Base-by-base conservation (phyloP, 2,113 vertebrate species). In the Anhinga rufa region DNA sequence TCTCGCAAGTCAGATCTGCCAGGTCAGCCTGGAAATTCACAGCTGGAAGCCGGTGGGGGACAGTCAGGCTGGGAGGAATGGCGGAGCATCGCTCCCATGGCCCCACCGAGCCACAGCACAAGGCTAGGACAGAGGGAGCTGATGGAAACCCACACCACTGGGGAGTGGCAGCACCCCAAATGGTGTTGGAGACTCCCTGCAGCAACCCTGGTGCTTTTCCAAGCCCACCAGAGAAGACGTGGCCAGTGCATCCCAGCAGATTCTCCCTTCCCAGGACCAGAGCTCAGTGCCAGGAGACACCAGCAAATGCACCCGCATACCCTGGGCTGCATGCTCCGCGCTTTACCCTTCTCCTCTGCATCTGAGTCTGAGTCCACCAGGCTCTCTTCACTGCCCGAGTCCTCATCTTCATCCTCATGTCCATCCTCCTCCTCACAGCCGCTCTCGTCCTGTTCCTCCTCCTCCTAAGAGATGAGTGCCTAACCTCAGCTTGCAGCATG, bases 1-100 rank as follows among this genome's bases (percentile, higher is more conserved):
- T 99, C 98, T 99, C 99, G 3, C 99, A 99, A 0, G 99, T 99
- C 97, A 99, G 95, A 96, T 99, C 99, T 0, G 99, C 99, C 95
- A 99, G 97, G 96, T 99, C 99, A 0, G 98, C 99, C 97, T 99
- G 99, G 95, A 99, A 98, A 97, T 99, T 99, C 93, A 98, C 97
- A 2, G 98, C 99, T 99, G 97, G 68, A 62, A 58, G 34, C 28
- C 75, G 1, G 70, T 29, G 61, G 61, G 54, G 12, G 26, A 49
- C 22, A 77, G 74, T 97, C 83, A 97, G 82, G 62, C 36, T 64
- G 64, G 68, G 66, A 78, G 48, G 26, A 31, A 24, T 2, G 28
- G 36, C 8, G 34, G 9, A 84, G 9, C 68, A 72, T 21, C 8
- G 3, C 22, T 66, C 46, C 32, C 42, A 64, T 0, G 2, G 58